Percentiles rank a stretch among this genome's conserved stretches.
Evolutionary conservation across 1,140 invertebrate genomes (phyloP).

Genomic region (Psix sp.): DNA sequence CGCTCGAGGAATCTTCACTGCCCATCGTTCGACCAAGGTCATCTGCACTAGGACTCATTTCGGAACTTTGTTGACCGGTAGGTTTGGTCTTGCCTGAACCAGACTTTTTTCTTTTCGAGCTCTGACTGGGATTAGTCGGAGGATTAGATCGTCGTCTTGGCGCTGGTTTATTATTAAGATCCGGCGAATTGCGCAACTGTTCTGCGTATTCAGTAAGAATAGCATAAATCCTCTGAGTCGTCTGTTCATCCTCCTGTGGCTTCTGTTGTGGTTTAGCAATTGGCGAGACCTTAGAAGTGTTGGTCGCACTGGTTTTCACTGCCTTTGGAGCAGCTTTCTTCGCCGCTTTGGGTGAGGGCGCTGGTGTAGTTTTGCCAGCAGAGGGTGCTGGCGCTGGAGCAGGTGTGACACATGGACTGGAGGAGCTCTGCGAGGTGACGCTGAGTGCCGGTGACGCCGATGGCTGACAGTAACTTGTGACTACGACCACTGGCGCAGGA

Average conservation of each 20-base stretch:
- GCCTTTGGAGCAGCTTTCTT: conserved; percentile 79
- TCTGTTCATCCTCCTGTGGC: conserved; percentile 88
- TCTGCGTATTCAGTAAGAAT: conserved; percentile 89
- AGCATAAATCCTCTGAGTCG: conserved; percentile 87
- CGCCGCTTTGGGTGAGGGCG: conserved; percentile 75
- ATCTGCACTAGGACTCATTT: conserved; percentile 80
- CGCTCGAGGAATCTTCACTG: conserved; percentile 84
- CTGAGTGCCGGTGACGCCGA: conserved; percentile 79
- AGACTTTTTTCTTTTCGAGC: conserved; percentile 85
- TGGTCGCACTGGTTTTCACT: conserved; percentile 78
- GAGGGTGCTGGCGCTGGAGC: conserved; percentile 74
- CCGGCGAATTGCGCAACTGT: conserved; percentile 86
- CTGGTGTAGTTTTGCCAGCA: conserved; percentile 66
- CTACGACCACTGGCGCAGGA: conserved; percentile 79
- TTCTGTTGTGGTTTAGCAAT: conserved; percentile 85
- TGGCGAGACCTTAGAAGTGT: conserved; percentile 81
- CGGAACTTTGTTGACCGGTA: conserved; percentile 75
- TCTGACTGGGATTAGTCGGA: conserved; percentile 83
- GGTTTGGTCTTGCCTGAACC: conserved; percentile 79
- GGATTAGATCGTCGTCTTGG: conserved; percentile 85
- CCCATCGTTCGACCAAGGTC: conserved; percentile 82
- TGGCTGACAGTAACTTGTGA: conserved; percentile 80
- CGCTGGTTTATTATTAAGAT: conserved; percentile 88
- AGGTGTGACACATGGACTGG: conserved; percentile 80
- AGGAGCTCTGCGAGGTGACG: conserved; percentile 81